A percentile compares a stretch with the other conserved stretches of the same genome.
Evolutionary conservation across 2,797 vertebrate genomes (phyloP).

Genomic region (Urosaurus nigricauda): DNA sequence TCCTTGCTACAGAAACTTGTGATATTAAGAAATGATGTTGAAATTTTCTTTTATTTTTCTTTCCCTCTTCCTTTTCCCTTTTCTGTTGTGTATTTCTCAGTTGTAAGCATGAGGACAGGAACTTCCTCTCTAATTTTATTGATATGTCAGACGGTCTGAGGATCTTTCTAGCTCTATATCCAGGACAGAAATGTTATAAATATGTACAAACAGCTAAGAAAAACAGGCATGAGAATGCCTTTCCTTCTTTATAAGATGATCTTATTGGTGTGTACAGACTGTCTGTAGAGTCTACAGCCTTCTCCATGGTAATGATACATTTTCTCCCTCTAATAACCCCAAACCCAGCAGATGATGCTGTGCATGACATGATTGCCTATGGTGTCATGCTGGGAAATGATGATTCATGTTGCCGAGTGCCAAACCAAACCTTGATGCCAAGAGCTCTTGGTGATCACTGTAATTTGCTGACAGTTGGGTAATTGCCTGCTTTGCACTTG

Average conservation of each 20-base stretch:
- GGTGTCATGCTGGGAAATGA: slow-evolving; percentile 42
- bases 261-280: background rate
- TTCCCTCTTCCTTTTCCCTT: background rate
- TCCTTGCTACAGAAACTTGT: background rate
- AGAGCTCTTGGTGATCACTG: slow-evolving; percentile 33
- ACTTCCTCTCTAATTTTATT: background rate
- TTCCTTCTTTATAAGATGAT: background rate
- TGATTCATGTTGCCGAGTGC: slow-evolving; percentile 29
- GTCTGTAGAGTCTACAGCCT: slow-evolving; percentile 12
- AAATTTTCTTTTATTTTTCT: background rate
- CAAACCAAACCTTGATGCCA: background rate
- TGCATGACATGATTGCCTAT: slow-evolving; percentile 21
- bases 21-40: background rate
- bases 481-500: slow-evolving; percentile 42
- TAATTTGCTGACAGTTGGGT: slow-evolving; percentile 50
- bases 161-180: background rate
- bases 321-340: slow-evolving; percentile 42
- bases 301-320: slow-evolving; percentile 36
- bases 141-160: background rate
- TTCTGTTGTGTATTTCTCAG: background rate
- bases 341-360: slow-evolving; percentile 29
- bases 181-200: background rate
- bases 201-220: background rate
- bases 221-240: too few relatives aligned
- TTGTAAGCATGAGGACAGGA: background rate